phyloP scores from a whole-genome alignment of 2,888 invertebrate genomes.

The Limnephilus rhombicus region DNA sequence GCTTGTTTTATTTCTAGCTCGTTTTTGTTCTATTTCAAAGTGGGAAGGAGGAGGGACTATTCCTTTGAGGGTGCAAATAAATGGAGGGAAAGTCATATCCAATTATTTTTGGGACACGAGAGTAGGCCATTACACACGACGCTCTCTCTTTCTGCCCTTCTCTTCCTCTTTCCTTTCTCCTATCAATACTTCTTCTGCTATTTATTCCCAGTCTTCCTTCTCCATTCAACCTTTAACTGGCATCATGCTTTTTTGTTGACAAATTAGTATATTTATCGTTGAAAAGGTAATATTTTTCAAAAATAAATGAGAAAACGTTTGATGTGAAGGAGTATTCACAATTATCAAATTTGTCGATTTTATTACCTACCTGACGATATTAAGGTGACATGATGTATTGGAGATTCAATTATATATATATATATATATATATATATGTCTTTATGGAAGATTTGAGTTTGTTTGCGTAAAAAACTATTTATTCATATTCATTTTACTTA shows the following conservation, averaged over 20 bases:
- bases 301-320: too few relatives aligned
- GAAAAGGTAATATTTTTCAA: too few relatives aligned
- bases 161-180: neutral
- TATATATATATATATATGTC: too few relatives aligned
- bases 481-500: too few relatives aligned
- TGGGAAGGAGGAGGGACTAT: neutral
- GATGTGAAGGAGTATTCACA: too few relatives aligned
- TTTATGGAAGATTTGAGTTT: too few relatives aligned
- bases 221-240: neutral
- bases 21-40: neutral
- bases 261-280: neutral
- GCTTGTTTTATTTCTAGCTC: neutral
- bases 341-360: too few relatives aligned
- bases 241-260: neutral
- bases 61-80: constrained; percentile 48
- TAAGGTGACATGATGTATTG: too few relatives aligned
- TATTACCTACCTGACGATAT: too few relatives aligned
- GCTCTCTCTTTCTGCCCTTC: neutral
- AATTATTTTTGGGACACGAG: constrained; percentile 41
- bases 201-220: neutral
- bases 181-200: constrained; percentile 35
- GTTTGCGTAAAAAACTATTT: too few relatives aligned
- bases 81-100: constrained; percentile 50
- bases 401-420: too few relatives aligned
- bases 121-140: constrained; percentile 36